Conservation (phyloP, 1,140 invertebrate species). For the Euura saliciscinereae region DNA sequence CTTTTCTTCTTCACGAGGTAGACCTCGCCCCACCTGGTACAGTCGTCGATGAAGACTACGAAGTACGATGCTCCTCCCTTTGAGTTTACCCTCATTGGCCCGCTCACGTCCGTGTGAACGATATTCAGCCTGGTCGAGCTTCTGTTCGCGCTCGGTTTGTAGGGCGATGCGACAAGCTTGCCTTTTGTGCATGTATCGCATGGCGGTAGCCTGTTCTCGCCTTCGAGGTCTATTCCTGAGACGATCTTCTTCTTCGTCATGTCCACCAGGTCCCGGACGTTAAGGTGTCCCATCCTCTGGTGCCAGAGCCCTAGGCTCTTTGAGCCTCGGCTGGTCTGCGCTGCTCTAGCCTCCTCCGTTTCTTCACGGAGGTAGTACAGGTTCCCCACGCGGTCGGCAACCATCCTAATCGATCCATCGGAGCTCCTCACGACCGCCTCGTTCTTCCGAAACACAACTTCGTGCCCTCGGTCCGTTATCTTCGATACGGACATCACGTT, state of each 20-base stretch:
- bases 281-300: not conserved
- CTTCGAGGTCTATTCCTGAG: slow-evolving; percentile 7
- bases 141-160: slow-evolving; percentile 8
- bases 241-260: slow-evolving; percentile 15
- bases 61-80: slow-evolving; percentile 38
- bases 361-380: not conserved
- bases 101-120: slow-evolving; percentile 24
- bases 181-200: not conserved
- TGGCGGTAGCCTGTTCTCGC: slow-evolving; percentile 13
- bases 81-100: slow-evolving; percentile 32
- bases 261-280: not conserved
- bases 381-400: slow-evolving; percentile 7
- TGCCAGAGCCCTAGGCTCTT: not conserved
- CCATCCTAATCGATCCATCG: not conserved
- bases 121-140: slow-evolving; percentile 21
- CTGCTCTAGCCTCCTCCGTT: not conserved
- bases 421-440: not conserved
- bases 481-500: slow-evolving; percentile 15
- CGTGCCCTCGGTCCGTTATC: slow-evolving; percentile 12
- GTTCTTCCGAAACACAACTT: slow-evolving; percentile 12
- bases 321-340: not conserved
- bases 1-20: slow-evolving; percentile 37
- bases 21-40: slow-evolving; percentile 21
- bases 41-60: slow-evolving; percentile 41
- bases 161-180: not conserved